Percentiles rank a stretch among this genome's conserved stretches.
Conservation (phyloP, 2,113 vertebrate genomes). For the Prionailurus viverrinus region DNA sequence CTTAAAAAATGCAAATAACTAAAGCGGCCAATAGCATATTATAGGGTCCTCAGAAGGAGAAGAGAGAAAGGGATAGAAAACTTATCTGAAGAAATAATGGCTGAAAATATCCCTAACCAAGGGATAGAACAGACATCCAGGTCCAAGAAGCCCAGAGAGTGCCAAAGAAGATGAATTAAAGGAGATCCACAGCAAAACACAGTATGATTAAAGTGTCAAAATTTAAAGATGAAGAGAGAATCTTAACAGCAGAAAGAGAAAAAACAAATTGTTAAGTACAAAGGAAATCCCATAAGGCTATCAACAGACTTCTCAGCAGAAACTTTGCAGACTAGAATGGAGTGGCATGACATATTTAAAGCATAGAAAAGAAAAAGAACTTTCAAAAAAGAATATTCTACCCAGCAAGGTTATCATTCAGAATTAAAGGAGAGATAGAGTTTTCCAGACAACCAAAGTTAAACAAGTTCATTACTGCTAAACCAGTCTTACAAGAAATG, state of each 20-base stretch:
- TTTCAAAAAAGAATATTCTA: not conserved
- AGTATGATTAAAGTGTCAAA: not conserved
- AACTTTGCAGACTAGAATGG: not conserved
- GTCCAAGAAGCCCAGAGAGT: not conserved
- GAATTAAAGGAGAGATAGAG: not conserved
- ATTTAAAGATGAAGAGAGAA: not conserved
- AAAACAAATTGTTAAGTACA: not conserved
- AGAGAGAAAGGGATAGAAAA: not conserved
- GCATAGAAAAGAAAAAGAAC: not conserved
- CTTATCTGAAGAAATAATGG: not conserved
- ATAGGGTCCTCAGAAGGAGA: not conserved
- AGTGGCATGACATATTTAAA: not conserved
- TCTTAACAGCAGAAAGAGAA: not conserved
- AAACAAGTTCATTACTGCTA: not conserved
- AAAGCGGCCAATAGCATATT: not conserved
- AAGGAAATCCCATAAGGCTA: not conserved
- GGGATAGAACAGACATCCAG: not conserved
- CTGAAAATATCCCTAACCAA: not conserved
- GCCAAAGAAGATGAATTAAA: not conserved
- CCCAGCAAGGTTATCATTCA: not conserved
- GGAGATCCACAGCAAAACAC: not conserved
- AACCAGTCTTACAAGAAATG: not conserved
- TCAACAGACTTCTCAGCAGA: not conserved
- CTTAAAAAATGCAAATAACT: not conserved
- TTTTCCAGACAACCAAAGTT: not conserved